These are phyloP conservation scores for Ceraclea dissimilis DNA, from an alignment of 2,888 invertebrate species.

Conservation along the genomic window DNA sequence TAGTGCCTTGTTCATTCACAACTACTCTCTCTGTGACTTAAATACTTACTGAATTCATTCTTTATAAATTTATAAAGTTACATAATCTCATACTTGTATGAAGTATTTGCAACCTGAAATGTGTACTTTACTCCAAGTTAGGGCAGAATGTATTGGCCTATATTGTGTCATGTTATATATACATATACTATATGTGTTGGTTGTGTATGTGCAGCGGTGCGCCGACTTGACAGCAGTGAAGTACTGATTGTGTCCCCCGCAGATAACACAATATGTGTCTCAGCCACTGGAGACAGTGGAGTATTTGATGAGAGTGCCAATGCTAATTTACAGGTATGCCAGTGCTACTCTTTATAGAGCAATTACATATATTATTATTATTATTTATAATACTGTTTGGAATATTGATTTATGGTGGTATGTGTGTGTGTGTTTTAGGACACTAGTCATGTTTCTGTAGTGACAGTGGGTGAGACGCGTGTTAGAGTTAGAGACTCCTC, in stretches of 20 bases:
- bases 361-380: neutral
- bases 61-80: no score
- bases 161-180: no score
- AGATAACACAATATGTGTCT: constrained; percentile 28
- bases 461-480: constrained; percentile 75
- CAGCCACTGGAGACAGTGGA: constrained; percentile 56
- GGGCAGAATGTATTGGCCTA: no score
- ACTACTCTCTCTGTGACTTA: neutral
- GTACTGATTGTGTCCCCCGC: constrained; percentile 74
- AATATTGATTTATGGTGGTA: neutral
- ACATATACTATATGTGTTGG: no score
- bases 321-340: constrained; percentile 14
- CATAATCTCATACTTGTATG: no score
- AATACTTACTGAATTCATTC: no score
- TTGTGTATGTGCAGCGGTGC: constrained; percentile 44
- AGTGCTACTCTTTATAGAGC: no score
- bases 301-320: constrained; percentile 48
- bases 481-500: constrained; percentile 69
- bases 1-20: neutral
- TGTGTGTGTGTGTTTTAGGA: constrained; percentile 41
- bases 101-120: no score
- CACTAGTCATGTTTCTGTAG: constrained; percentile 87
- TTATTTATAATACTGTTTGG: neutral
- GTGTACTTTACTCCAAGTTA: no score
- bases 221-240: constrained; percentile 79